Base-by-base conservation (phyloP, 2,113 vertebrate genomes). In the Channa argus region DNA sequence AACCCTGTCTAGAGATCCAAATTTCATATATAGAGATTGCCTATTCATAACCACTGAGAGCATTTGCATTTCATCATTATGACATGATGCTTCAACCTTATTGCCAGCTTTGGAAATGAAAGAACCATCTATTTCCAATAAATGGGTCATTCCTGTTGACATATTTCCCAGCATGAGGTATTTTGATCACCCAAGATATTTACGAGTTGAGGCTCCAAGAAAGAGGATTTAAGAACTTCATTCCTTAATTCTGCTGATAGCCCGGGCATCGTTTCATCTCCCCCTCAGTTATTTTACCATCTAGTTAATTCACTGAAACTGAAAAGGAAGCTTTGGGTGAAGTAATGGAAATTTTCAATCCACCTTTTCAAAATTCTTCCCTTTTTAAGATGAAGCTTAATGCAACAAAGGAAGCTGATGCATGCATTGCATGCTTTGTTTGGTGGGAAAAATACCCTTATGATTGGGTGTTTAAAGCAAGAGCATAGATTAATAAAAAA, bases 281-380 rank as follows among this genome's bases (percentile, higher is more conserved):
- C 24, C 76, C 34, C 50, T 69, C 71, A 46, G 79, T 67, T 77
- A 81, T 88, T 86, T 82, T 12, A 78, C 70, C 56, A 51, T 61
- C 5, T 46, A 71, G 49, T 50, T 83, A 83, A 91, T 86, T 90
- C 88, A 53, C 81, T 69, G 61, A 77, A 85, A 82, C 56, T 88
- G 84, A 92, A 90, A 85, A 68, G 69, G 63, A 83, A 76, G 84
- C 89, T 88, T 87, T 89, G 77, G 86, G 89, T 90, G 89, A 86
- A 87, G 88, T 88, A 77, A 92, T 89, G 90, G 92, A 91, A 92
- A 87, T 84, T 85, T 88, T 90, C 89, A 83, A 86, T 85, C 83
- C 85, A 92, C 88, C 90, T 90, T 89, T 92, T 85, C 83, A 71
- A 79, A 89, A 79, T 59, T 77, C 78, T 72, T 85, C 84, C 71